A percentile compares a stretch with the other conserved stretches of the same genome.
phyloP scores from a whole-genome alignment of 2,888 invertebrate species.

The Muschampia plurimacula region DNA sequence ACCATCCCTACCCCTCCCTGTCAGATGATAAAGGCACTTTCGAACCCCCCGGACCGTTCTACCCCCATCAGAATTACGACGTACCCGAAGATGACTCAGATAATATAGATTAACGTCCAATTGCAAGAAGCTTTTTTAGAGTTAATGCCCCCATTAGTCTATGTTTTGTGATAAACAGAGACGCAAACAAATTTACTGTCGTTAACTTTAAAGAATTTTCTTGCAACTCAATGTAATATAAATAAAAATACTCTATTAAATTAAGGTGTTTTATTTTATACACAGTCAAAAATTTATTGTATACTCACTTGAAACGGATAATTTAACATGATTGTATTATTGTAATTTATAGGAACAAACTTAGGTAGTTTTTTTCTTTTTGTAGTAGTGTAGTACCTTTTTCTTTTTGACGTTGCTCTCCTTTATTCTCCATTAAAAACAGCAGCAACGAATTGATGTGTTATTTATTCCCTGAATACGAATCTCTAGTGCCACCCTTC shows the following conservation, averaged over 20 bases:
- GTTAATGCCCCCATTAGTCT: background rate
- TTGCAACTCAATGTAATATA: background rate
- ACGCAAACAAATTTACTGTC: too few species aligned
- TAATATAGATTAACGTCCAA: constrained; percentile 55
- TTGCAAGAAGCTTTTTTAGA: background rate
- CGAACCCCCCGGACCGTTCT: constrained; percentile 58
- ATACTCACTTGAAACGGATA: background rate
- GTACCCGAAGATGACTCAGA: constrained; percentile 61
- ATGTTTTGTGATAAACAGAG: too few species aligned
- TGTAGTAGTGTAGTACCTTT: too few species aligned
- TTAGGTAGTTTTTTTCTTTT: too few species aligned
- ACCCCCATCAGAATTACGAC: constrained; percentile 66
- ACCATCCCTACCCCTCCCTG: constrained; percentile 65
- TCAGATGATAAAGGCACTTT: constrained; percentile 56
- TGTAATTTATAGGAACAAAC: too few species aligned
- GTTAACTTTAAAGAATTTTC: background rate
- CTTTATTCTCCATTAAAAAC: too few species aligned
- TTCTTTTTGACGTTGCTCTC: too few species aligned
- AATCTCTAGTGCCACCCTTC: too few species aligned
- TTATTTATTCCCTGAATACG: too few species aligned
- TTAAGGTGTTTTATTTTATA: background rate
- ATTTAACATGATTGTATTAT: background rate
- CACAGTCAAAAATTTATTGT: background rate
- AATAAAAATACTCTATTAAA: background rate
- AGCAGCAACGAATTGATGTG: too few species aligned